Evolutionary conservation across 2,113 vertebrate genomes (phyloP), one percentile per base, ranked within the genome.

Genomic region (Pelecanus crispus): DNA sequence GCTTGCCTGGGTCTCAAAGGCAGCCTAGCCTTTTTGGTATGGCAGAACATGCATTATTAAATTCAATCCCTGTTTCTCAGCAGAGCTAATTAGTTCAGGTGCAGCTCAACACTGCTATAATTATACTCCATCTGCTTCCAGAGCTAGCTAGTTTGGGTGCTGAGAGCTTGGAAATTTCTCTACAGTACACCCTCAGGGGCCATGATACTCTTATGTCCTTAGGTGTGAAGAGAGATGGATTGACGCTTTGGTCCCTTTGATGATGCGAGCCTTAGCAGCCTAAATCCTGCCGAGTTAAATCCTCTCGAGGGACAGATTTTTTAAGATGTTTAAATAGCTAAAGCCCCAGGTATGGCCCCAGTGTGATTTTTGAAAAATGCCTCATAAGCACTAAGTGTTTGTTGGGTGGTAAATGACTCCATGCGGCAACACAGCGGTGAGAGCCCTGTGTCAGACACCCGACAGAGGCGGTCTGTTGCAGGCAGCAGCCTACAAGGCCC

Each of bases 41-140:
- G 87, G 96, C 87, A 96, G 95, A 96, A 96, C 95, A 96, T 96
- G 93, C 92, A 97, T 97, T 97, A 96, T 97, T 97, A 97, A 97
- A 97, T 97, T 96, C 95, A 95, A 97, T 96, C 92, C 94, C 93
- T 97, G 96, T 96, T 97, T 96, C 96, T 96, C 96, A 96, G 95
- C 95, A 97, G 96, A 97, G 95, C 92, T 97, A 96, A 96, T 97
- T 96, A 97, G 95, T 96, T 97, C 96, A 97, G 96, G 96, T 97
- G 95, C 95, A 96, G 95, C 93, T 96, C 92, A 90, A 96, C 42
- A 8, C 87, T 86, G 94, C 93, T 96, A 96, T 97, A 97, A 96
- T 96, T 97, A 97, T 96, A 92, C 92, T 96, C 96, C 96, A 96
- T 97, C 95, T 97, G 96, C 94, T 96, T 96, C 93, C 92, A 96